These are phyloP conservation scores for Malachius bipustulatus DNA, from an alignment of 2,888 invertebrate genomes.

Conservation along the genomic window DNA sequence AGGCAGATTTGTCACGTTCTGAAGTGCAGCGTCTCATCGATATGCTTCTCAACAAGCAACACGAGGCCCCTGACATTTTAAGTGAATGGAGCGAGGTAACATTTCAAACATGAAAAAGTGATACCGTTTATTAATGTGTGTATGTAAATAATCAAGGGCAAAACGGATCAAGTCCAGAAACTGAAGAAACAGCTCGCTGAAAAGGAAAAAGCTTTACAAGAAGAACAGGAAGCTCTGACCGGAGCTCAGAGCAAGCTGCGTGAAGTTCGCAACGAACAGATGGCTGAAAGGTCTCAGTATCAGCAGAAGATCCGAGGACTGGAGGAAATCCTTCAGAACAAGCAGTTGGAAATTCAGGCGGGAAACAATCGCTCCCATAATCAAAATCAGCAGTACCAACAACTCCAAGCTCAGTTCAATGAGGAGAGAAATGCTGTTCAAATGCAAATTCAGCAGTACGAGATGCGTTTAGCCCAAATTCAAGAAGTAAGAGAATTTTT, in stretches of 20 bases:
- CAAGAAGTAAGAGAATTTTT: constrained; percentile 41
- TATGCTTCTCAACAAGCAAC: constrained; percentile 77
- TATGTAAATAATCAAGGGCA: constrained; percentile 42
- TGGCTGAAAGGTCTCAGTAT: constrained; percentile 51
- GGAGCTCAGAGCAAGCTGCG: constrained; percentile 67
- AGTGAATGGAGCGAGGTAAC: constrained; percentile 75
- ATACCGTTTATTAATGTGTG: constrained; percentile 3
- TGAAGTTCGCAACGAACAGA: constrained; percentile 60
- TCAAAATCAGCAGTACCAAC: constrained; percentile 45
- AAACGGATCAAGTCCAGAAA: constrained; percentile 73
- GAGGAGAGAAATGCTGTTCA: constrained; percentile 45
- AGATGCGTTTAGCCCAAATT: constrained; percentile 49
- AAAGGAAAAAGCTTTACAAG: constrained; percentile 64
- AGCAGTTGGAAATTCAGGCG: constrained; percentile 49
- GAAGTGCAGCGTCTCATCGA: constrained; percentile 87
- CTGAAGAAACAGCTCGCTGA: constrained; percentile 81
- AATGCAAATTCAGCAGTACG: constrained; percentile 51
- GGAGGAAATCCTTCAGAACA: constrained; percentile 41
- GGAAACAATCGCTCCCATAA: constrained; percentile 49
- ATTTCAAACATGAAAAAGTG: neutral
- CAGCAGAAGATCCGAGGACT: constrained; percentile 44
- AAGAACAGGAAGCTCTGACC: constrained; percentile 62
- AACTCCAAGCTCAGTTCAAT: constrained; percentile 49
- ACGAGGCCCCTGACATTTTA: constrained; percentile 58
- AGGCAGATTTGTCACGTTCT: constrained; percentile 69